phyloP scores from a whole-genome alignment of 1,140 invertebrate genomes.

The Cydia pomonella region DNA sequence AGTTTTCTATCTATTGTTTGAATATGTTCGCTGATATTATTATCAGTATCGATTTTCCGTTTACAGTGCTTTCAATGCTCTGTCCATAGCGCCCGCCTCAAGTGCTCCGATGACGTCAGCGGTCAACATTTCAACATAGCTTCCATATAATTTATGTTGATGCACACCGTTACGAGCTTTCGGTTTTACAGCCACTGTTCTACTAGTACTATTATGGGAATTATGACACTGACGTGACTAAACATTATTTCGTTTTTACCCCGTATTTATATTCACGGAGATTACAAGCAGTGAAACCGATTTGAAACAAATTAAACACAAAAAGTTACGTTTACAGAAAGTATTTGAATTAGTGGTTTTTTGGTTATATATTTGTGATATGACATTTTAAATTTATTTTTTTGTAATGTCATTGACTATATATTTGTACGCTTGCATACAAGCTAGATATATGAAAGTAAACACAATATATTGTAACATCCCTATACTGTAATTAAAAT shows the following conservation, averaged over 20 bases:
- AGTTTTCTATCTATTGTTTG: background rate
- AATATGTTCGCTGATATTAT: constrained; percentile 6
- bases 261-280: too few relatives aligned
- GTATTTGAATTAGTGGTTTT: too few relatives aligned
- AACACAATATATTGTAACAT: too few relatives aligned
- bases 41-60: constrained; percentile 24
- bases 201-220: background rate
- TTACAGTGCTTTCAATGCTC: constrained; percentile 23
- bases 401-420: too few relatives aligned
- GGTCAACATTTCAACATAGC: constrained; percentile 12
- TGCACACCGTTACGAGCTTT: background rate
- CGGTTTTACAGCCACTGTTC: background rate
- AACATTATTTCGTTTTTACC: background rate
- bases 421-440: too few relatives aligned
- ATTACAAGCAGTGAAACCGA: too few relatives aligned
- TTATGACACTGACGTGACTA: background rate
- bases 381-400: too few relatives aligned
- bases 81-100: constrained; percentile 22
- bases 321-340: too few relatives aligned
- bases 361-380: too few relatives aligned
- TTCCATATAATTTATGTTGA: constrained; percentile 12
- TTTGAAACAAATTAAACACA: too few relatives aligned
- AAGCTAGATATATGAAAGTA: too few relatives aligned
- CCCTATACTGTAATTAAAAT: too few relatives aligned
- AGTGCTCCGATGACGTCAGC: background rate